These are phyloP conservation scores for Plebejus argus DNA, from an alignment of 2,888 invertebrate genomes.

Conservation along the genomic window DNA sequence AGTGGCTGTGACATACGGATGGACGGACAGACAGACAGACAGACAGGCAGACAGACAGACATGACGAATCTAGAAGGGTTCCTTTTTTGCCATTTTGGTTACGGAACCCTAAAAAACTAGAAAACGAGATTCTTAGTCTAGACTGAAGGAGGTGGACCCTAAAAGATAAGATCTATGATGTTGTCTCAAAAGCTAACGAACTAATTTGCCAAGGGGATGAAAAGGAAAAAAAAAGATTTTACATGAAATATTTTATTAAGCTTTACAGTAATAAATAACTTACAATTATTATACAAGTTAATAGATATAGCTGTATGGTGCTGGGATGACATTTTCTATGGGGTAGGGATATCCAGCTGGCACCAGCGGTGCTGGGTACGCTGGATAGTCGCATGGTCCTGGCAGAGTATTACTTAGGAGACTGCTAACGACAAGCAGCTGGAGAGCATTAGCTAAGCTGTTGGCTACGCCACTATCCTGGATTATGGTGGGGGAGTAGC, in stretches of 20 bases:
- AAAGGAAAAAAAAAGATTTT: background rate
- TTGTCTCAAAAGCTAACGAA: too few species aligned
- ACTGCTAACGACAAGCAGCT: conserved; percentile 65
- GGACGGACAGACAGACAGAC: too few species aligned
- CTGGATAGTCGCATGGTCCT: conserved; percentile 41
- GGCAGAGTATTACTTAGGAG: conserved; percentile 61
- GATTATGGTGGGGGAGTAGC: conserved; percentile 51
- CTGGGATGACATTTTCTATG: conserved; percentile 16
- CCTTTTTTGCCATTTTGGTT: too few species aligned
- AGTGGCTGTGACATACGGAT: too few species aligned
- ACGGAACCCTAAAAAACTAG: too few species aligned
- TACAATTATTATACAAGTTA: conserved; percentile 31
- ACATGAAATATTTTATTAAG: background rate
- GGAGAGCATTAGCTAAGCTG: conserved; percentile 65
- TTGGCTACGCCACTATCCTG: conserved; percentile 67
- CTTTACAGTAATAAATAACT: conserved; percentile 13
- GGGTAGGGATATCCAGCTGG: conserved; percentile 34
- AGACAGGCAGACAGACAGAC: too few species aligned
- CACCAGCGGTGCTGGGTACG: conserved; percentile 28
- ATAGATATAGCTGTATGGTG: conserved; percentile 40
- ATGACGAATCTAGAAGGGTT: too few species aligned
- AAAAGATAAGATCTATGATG: too few species aligned
- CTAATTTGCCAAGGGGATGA: too few species aligned
- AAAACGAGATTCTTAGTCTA: too few species aligned
- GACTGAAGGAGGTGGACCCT: too few species aligned